Base-by-base conservation (phyloP, 2,888 invertebrate genomes). In the Schizotus pectinicornis region DNA sequence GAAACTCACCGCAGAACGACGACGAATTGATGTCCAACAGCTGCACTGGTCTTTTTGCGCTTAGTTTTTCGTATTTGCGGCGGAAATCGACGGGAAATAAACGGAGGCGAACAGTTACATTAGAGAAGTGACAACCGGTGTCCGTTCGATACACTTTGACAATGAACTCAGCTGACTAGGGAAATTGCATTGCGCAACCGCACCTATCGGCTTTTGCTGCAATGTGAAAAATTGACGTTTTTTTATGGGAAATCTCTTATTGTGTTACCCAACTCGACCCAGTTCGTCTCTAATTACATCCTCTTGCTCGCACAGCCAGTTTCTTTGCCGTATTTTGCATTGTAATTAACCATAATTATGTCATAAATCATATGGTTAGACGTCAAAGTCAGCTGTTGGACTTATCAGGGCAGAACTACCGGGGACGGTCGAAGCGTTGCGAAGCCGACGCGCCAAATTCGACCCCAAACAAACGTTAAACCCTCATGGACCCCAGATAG, bases 81-180 rank as follows among this genome's bases (percentile, higher is more conserved):
- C 56, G 62, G 52, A 61, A 59, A 63, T 61, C 62, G 57, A 46
- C 47, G 51, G 55, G 48, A 56, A 61, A 53, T 61, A 57, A 54
- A 59, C 62, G 57, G 49, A 56, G 55, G 55, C 57, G 48, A 61
- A 58, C 62, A 46, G 63, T 67, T 63, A 67, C 67, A 64, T 64
- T 62, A 61, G 62, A 63, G 65, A 59, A 65, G 69, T 68, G 70
- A 70, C 69, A 68, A 69, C 67, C 68, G 68, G 60, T 61, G 65
- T 63, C 65, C 75, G 75, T 74, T 76, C 75, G 74, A 76, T 75
- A 75, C 74, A 71, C 73, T 74, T 75, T 75, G 75, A 77, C 75
- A 76, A 74, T 73, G 73, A 75, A 74, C 74, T 73, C 76, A 77
- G 77, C 76, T 77, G 76, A 75, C 74, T 74, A 72, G 71, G 70